Evolutionary conservation across 2,113 vertebrate species (phyloP), one percentile per base, ranked within the genome.

Genomic region (Melanocharis versteri): DNA sequence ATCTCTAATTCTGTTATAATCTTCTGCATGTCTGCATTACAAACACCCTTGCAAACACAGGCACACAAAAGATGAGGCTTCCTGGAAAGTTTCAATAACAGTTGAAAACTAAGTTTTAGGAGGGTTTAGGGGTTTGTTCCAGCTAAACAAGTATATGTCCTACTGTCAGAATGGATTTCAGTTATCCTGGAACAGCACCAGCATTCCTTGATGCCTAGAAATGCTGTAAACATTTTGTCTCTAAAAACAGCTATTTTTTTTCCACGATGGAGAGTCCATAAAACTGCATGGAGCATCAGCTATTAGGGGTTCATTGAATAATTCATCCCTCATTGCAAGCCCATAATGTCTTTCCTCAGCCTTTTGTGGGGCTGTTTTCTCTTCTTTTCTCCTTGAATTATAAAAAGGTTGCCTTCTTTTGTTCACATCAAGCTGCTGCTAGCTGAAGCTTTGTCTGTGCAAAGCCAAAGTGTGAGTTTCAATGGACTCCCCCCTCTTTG

Each of bases 311-410:
- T 98, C 98, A 98, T 98, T 99, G 99, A 99, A 99, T 99, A 99
- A 99, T 99, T 99, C 99, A 99, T 99, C 99, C 99, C 99, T 99
- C 99, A 99, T 99, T 99, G 99, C 98, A 98, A 98, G 98, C 98
- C 99, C 99, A 99, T 99, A 99, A 99, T 99, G 99, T 99, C 98
- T 98, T 98, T 99, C 99, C 99, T 98, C 94, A 50, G 98, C 94
- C 99, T 98, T 99, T 99, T 99, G 99, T 99, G 98, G 97, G 92
- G 96, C 98, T 98, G 98, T 98, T 99, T 99, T 98, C 98, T 99
- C 98, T 98, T 98, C 98, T 98, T 99, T 99, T 99, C 98, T 99
- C 98, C 98, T 97, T 99, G 99, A 99, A 99, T 99, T 99, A 98
- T 99, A 99, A 99, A 98, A 99, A 99, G 98, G 98, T 98, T 98